Evolutionary conservation across 2,113 vertebrate genomes (phyloP).

Genomic region (Protomyctophum bolini): DNA sequence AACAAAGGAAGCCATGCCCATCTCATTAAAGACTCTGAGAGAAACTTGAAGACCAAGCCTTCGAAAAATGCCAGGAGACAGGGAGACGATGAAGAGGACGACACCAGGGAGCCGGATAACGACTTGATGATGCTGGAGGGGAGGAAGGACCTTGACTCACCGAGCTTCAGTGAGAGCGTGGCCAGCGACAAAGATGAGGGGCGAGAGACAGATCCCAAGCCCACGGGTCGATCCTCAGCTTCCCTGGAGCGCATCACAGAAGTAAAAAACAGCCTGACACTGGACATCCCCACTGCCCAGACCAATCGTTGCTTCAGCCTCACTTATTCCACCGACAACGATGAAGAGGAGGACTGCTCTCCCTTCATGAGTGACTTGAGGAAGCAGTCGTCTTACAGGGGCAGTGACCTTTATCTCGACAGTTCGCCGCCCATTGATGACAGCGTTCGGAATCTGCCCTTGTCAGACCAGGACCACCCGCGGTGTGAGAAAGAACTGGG

Average conservation of each 20-base stretch:
- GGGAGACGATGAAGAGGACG: constrained; percentile 59
- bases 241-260: constrained; percentile 78
- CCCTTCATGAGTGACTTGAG: constrained; percentile 70
- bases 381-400: constrained; percentile 72
- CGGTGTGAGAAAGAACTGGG: constrained; percentile 63
- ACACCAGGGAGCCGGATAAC: constrained; percentile 73
- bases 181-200: constrained; percentile 78
- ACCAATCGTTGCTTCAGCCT: constrained; percentile 87
- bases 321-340: constrained; percentile 83
- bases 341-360: constrained; percentile 78
- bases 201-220: constrained; percentile 66
- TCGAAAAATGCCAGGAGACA: constrained; percentile 60
- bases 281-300: constrained; percentile 83
- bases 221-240: constrained; percentile 60
- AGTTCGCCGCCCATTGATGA: constrained; percentile 73
- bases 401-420: constrained; percentile 71
- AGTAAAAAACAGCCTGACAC: constrained; percentile 76
- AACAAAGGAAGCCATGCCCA: constrained; percentile 32
- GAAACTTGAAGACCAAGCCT: constrained; percentile 48
- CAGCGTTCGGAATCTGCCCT: constrained; percentile 64
- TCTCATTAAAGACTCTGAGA: constrained; percentile 49
- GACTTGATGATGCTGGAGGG: constrained; percentile 72
- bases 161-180: constrained; percentile 73
- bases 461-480: constrained; percentile 59
- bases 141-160: constrained; percentile 73